Evolutionary conservation across 2,797 vertebrate species (phyloP), one percentile per base, ranked within the genome.

Genomic region (Capromys pilorides): DNA sequence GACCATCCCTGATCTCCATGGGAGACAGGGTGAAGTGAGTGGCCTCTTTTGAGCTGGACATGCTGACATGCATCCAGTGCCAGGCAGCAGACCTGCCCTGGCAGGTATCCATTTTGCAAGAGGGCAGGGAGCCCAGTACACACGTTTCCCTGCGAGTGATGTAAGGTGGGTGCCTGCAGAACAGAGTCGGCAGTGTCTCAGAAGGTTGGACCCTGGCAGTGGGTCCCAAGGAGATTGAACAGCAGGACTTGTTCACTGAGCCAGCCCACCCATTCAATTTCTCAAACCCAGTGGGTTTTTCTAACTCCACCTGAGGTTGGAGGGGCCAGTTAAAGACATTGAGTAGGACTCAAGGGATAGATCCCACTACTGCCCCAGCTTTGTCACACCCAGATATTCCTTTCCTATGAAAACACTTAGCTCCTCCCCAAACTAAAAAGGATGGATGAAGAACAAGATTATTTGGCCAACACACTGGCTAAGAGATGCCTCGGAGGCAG

Each of bases 401-500:
- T 93, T 86, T 95, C 59, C 49, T 82, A 45, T 21, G 73, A 96
- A 97, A 98, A 98, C 97, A 98, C 95, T 93, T 96, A 93, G 90
- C 93, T 97, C 97, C 96, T 94, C 98, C 97, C 92, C 96, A 97
- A 93, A 97, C 94, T 77, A 51, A 97, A 94, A 96, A 98, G 98
- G 95, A 97, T 92, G 93, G 98, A 98, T 98, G 98, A 98, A 98
- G 97, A 98, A 96, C 94, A 97, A 88, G 97, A 91, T 96, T 98
- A 96, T 98, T 98, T 97, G 97, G 86, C 97, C 96, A 97, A 97
- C 78, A 97, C 91, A 96, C 82, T 95, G 94, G 98, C 98, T 98
- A 98, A 98, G 97, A 98, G 98, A 98, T 98, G 98, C 95, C 97
- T 97, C 97, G 95, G 97, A 98, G 98, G 97, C 97, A 94, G 96